phyloP scores from a whole-genome alignment of 1,140 invertebrate genomes.

The Tigriopus japonicus region DNA sequence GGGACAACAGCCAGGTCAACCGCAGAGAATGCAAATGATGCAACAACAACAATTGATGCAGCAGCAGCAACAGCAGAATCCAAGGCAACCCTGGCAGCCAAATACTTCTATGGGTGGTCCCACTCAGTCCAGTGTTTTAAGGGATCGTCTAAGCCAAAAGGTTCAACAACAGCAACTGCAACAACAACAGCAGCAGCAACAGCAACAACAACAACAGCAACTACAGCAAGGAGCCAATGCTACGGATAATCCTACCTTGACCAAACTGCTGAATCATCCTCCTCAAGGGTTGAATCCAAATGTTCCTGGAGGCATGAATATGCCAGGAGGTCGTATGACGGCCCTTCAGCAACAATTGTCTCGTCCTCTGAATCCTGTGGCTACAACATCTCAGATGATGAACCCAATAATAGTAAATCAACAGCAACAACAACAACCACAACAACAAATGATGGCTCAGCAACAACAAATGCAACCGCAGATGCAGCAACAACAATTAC shows the following conservation, averaged over 20 bases:
- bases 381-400: constrained; percentile 21
- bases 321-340: neutral
- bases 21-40: constrained; percentile 24
- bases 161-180: neutral
- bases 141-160: neutral
- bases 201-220: constrained; percentile 6
- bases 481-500: constrained; percentile 21
- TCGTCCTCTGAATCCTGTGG: constrained; percentile 17
- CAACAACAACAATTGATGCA: constrained; percentile 21
- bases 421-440: no score
- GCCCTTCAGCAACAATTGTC: constrained; percentile 5
- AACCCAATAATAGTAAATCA: constrained; percentile 25
- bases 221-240: neutral
- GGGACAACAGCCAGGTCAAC: constrained; percentile 22
- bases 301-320: neutral
- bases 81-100: neutral
- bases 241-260: neutral
- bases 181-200: constrained; percentile 8
- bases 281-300: neutral
- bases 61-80: constrained; percentile 21
- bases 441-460: neutral
- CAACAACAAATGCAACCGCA: constrained; percentile 20
- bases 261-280: constrained; percentile 3
- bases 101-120: neutral
- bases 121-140: neutral